Evolutionary conservation across 1,140 invertebrate genomes (phyloP).

Genomic region (Paracyclopina nana): DNA sequence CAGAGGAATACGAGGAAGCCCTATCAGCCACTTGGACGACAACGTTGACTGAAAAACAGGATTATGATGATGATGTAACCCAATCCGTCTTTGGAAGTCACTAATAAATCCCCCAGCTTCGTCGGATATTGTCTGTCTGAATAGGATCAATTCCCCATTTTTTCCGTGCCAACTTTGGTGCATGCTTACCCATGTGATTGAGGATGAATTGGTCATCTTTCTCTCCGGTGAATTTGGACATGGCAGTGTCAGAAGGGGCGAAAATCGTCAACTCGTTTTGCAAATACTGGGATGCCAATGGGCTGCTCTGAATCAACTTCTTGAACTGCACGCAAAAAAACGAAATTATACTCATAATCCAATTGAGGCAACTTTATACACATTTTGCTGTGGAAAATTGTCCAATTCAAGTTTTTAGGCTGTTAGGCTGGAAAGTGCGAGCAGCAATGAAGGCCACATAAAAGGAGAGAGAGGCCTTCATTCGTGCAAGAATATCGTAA

Average conservation of each 20-base stretch:
- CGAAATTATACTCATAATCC: too few species aligned
- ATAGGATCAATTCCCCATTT: not conserved
- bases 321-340: not conserved
- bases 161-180: not conserved
- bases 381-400: too few species aligned
- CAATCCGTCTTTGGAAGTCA: too few species aligned
- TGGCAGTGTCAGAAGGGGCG: slow-evolving; percentile 1
- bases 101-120: too few species aligned
- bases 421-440: too few species aligned
- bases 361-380: too few species aligned
- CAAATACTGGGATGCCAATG: not conserved
- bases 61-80: too few species aligned
- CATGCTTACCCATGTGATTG: slow-evolving; percentile 16
- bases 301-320: not conserved
- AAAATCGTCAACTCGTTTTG: slow-evolving; percentile 9
- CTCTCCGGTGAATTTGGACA: not conserved
- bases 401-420: too few species aligned
- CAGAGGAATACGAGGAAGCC: not conserved
- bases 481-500: too few species aligned
- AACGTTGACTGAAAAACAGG: slow-evolving; percentile 8
- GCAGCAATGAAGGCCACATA: too few species aligned
- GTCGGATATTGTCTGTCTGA: too few species aligned
- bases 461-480: too few species aligned
- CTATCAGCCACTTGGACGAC: slow-evolving; percentile 1
- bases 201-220: not conserved